These are phyloP conservation scores for Pandemis heparana DNA, from an alignment of 2,888 invertebrate genomes.

Conservation along the genomic window DNA sequence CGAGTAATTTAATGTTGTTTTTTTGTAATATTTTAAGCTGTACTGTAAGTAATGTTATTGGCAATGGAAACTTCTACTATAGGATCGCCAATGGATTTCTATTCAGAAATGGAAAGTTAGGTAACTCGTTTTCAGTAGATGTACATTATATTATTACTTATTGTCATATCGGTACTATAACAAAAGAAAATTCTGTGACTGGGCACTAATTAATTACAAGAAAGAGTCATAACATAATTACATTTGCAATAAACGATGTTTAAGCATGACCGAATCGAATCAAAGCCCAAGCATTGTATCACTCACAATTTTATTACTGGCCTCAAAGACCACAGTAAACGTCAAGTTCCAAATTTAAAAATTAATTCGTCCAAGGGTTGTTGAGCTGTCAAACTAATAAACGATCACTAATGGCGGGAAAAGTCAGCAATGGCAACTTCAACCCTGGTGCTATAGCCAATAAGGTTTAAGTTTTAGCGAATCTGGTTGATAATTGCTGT, in stretches of 20 bases:
- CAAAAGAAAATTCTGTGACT: not conserved
- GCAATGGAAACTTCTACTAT: too few species aligned
- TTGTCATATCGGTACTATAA: not conserved
- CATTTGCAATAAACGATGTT: conserved; percentile 20
- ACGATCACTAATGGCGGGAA: conserved; percentile 27
- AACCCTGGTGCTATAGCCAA: not conserved
- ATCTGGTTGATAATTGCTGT: conserved; percentile 12
- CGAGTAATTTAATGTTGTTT: not conserved
- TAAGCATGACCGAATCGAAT: conserved; percentile 22
- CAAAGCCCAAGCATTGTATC: conserved; percentile 23
- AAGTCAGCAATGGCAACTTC: conserved; percentile 1
- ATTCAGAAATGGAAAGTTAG: not conserved
- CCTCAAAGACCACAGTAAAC: conserved; percentile 40
- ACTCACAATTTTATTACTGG: conserved; percentile 35
- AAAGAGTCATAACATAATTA: not conserved
- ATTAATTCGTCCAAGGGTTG: conserved; percentile 45
- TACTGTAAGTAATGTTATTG: too few species aligned
- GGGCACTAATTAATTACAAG: not conserved
- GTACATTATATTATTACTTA: too few species aligned
- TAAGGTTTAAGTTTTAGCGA: conserved; percentile 9
- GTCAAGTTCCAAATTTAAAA: conserved; percentile 46
- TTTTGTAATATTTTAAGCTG: too few species aligned
- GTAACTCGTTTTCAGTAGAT: too few species aligned
- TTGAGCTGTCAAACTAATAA: conserved; percentile 43
- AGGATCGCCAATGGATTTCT: too few species aligned